Base-by-base conservation (phyloP, 1,140 invertebrate species). In the Dendroctonus ponderosae region DNA sequence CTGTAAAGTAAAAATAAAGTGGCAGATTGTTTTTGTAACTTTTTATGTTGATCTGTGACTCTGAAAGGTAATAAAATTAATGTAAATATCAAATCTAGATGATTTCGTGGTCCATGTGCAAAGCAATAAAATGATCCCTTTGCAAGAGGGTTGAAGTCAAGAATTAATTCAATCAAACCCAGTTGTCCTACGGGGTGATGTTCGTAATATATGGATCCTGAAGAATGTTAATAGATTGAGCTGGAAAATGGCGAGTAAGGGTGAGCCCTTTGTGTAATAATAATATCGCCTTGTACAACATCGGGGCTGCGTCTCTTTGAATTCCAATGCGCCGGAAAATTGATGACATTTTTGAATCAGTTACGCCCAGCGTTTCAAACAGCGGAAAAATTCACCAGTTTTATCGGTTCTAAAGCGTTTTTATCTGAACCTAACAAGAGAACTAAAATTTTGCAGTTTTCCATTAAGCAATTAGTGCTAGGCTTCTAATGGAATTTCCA, bases 171-270 rank as follows among this genome's bases (percentile, higher is more conserved):
- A 51, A 62, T 62, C 60, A 62, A 53, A 62, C 60, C 50, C 38
- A 62, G 60, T 51, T 52, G 60, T 62, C 60, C 60, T 62, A 62
- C 60, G 48, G 60, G 59, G 60, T 52, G 26, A 52, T 62, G 52
- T 62, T 62, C 43, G 49, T 62, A 62, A 62, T 62, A 62, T 62
- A 62, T 62, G 60, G 60, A 62, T 62, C 60, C 43, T 40, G n/a
- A 62, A 50, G 60, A 62, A 62, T 62, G 51, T 62, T 62, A 62
- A 62, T 62, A 62, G 60, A 43, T 62, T 38, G 53, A 53, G 49
- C 60, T 41, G 49, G 8, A 44, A 61, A 58, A 44, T 58, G 56
- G 41, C 41, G 15, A n/a, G 12, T 14, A 12, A 50, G 49, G 50
- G 51, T 48, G 38, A 41, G 60, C 51, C 53, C 53, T 62, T 50